phyloP scores from a whole-genome alignment of 2,888 invertebrate species.

The Myathropa florea region DNA sequence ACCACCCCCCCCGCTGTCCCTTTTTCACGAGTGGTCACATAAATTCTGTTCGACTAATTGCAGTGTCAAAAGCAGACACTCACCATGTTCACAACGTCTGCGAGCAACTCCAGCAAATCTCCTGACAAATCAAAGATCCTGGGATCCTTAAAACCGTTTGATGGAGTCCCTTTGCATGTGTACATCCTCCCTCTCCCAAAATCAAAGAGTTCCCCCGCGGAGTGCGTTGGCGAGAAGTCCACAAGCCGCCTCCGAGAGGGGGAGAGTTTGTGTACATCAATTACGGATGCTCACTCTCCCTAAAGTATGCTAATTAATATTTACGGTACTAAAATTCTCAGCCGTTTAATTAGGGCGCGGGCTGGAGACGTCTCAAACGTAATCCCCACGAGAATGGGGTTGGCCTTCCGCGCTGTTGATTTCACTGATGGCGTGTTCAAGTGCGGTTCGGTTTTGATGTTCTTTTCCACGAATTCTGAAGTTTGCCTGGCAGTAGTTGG shows the following conservation, averaged over 20 bases:
- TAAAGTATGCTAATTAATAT: slow-evolving; percentile 35
- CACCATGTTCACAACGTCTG: slow-evolving; percentile 6
- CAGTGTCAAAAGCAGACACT: slow-evolving; percentile 52
- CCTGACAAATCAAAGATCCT: slow-evolving; percentile 25
- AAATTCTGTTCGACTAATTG: slow-evolving; percentile 60
- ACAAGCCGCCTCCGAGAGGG: no score
- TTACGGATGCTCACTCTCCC: not conserved
- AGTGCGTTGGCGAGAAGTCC: not conserved
- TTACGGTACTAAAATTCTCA: slow-evolving; percentile 7
- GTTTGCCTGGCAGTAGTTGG: not conserved
- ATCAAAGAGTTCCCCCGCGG: not conserved
- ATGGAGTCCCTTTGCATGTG: not conserved
- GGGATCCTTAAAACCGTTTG: slow-evolving; percentile 42
- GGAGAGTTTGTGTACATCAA: slow-evolving; percentile 1
- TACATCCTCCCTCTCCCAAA: not conserved
- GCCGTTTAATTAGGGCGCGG: slow-evolving; percentile 24
- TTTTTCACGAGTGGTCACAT: slow-evolving; percentile 35
- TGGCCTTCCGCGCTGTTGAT: not conserved
- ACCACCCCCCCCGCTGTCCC: slow-evolving; percentile 3
- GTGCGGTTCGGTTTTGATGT: not conserved
- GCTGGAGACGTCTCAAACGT: not conserved
- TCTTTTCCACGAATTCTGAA: not conserved
- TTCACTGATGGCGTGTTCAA: not conserved
- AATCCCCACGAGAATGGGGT: not conserved
- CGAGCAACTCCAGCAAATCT: slow-evolving; percentile 1